Evolutionary conservation across 2,797 vertebrate genomes (phyloP).

Genomic region (Sebastes vulpes): DNA sequence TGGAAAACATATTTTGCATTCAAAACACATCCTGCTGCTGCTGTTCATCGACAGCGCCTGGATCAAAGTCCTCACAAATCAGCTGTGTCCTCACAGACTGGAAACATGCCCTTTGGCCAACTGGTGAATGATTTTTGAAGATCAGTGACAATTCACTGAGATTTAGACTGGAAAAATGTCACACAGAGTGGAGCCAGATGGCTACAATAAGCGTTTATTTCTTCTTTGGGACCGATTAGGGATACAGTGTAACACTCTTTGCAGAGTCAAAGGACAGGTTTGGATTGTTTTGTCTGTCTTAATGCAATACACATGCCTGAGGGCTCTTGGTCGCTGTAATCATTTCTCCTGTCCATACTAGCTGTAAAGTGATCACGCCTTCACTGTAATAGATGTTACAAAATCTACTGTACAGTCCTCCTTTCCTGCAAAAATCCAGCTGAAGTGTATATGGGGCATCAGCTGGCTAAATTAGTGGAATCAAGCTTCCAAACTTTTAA

Average conservation of each 20-base stretch:
- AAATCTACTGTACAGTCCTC: background rate
- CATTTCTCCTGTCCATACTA: background rate
- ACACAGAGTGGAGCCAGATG: background rate
- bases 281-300: background rate
- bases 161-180: conserved; percentile 1
- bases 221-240: background rate
- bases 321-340: background rate
- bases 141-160: conserved; percentile 1
- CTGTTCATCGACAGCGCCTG: conserved; percentile 20
- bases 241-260: background rate
- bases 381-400: background rate
- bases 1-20: conserved; percentile 61
- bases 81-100: conserved; percentile 16
- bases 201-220: background rate
- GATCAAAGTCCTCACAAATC: conserved; percentile 46
- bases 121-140: conserved; percentile 11
- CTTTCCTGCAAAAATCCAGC: background rate
- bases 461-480: background rate
- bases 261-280: background rate
- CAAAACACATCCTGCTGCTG: conserved; percentile 41
- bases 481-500: background rate
- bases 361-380: background rate
- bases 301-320: background rate
- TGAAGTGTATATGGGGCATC: background rate
- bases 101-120: conserved; percentile 14